Evolutionary conservation across 30 jellyfish, hydroid and myxozoan species (phyloP).

Genomic region (Sanderia malayensis): DNA sequence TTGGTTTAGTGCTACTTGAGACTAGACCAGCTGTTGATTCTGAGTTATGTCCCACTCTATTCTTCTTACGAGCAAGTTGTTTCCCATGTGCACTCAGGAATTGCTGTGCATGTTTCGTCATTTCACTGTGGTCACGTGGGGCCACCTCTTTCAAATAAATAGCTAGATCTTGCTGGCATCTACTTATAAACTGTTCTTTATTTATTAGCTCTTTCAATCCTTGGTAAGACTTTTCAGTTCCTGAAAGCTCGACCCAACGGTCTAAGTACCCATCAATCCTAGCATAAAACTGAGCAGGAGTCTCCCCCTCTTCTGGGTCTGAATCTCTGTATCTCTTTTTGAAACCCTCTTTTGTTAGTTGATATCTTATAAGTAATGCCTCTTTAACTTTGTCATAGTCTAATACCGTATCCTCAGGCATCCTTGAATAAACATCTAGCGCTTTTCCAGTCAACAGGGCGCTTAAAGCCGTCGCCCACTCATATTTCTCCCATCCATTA

Average conservation of each 20-base stretch:
- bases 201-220: slow-evolving; percentile 29
- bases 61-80: slow-evolving; percentile 28
- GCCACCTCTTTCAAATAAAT: slow-evolving; percentile 32
- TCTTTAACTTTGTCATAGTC: slow-evolving; percentile 43
- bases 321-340: slow-evolving; percentile 34
- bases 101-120: slow-evolving; percentile 44
- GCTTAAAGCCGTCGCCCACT: slow-evolving; percentile 48
- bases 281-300: slow-evolving; percentile 47
- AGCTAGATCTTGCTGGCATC: slow-evolving; percentile 34
- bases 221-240: slow-evolving; percentile 24
- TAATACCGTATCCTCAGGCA: slow-evolving; percentile 42
- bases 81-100: slow-evolving; percentile 36
- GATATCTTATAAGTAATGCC: slow-evolving; percentile 46
- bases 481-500: slow-evolving; percentile 41
- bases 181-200: slow-evolving; percentile 32
- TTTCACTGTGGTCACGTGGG: slow-evolving; percentile 10
- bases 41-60: slow-evolving; percentile 8
- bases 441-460: slow-evolving; percentile 49
- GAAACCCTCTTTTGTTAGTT: slow-evolving; percentile 44
- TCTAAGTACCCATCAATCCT: slow-evolving; percentile 40
- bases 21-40: background rate
- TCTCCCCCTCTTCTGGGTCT: slow-evolving; percentile 58
- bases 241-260: slow-evolving; percentile 53
- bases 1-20: slow-evolving; percentile 5
- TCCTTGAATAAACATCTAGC: slow-evolving; percentile 46